Evolutionary conservation across 1,140 invertebrate species (phyloP), one percentile per base, ranked within the genome.

Genomic region (Brachionus angularis): DNA sequence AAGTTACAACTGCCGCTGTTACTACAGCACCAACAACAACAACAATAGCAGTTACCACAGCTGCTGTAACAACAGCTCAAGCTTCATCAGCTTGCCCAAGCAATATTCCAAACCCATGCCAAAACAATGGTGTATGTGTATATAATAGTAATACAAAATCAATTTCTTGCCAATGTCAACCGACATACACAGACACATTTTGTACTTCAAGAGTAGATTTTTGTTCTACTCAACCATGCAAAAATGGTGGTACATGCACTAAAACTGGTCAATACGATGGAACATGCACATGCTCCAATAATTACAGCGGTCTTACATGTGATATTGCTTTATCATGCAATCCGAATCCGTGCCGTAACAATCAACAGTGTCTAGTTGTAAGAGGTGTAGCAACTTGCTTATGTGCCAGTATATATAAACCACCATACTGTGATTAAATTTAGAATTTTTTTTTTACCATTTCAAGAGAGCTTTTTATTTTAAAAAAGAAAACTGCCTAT

Each of bases 211-310:
- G 21, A 50, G 7, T 27, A 10, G 1, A n/a, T 34, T 50, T 50
- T 29, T 70, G 67, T 53, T 27, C 36, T 31, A 16, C n/a, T 16
- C 10, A 5, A 21, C 47, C 67, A 16, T 70, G 67, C 33, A 34
- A 46, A 34, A 70, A 70, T 44, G 67, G 67, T 25, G 67, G 46
- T 0, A 70, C 27, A n/a, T 70, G 67, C 33, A 12, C 36, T 12
- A 25, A 50, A 18, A 18, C 25, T 8, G 14, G 3, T 2, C 4
- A 5, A n/a, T n/a, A 18, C 5, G 50, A 47, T 18, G 44, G 46
- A 12, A 16, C 12, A 23, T 70, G 67, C 14, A 10, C 12, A 23
- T 70, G 67, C 52, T 5, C 46, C 16, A 4, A 18, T 29, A 27
- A 18, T 36, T 70, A 21, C 31, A 1, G 0, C 16, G 67, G 67